Percentiles rank a stretch among this genome's conserved stretches.
Conservation (phyloP, 2,797 vertebrate species). For the Sus cebifrons region DNA sequence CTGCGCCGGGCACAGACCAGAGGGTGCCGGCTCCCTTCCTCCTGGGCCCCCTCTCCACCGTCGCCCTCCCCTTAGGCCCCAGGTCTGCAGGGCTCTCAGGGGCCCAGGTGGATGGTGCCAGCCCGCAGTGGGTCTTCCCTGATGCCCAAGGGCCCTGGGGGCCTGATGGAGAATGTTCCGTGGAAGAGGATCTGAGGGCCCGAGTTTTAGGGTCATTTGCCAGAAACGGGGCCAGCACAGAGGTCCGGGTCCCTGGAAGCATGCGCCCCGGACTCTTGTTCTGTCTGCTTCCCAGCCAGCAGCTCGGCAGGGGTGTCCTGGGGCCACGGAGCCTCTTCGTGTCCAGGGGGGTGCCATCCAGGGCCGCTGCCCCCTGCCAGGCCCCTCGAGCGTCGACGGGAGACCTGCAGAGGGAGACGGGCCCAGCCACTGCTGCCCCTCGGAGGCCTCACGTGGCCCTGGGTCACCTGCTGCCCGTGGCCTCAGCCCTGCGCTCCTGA, state of each 20-base stretch:
- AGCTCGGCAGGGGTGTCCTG: not conserved
- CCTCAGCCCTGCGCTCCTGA: not conserved
- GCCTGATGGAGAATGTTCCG: not conserved
- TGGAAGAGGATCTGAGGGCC: not conserved
- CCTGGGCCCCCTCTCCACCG: not conserved
- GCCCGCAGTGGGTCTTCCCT: not conserved
- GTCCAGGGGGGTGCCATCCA: not conserved
- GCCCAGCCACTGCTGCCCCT: too few species aligned
- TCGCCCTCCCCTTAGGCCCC: not conserved
- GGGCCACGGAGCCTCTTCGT: not conserved
- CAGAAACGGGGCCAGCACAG: not conserved
- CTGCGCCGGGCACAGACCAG: not conserved
- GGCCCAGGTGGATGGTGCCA: not conserved
- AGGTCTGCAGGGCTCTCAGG: not conserved
- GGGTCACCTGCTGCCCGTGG: too few species aligned
- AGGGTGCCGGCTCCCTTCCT: not conserved
- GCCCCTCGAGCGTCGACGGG: too few species aligned
- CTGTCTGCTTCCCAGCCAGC: not conserved
- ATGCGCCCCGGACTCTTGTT: not conserved
- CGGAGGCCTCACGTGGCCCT: too few species aligned
- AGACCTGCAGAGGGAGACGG: too few species aligned
- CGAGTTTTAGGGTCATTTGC: not conserved
- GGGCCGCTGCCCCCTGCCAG: not conserved
- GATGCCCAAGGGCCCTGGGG: not conserved
- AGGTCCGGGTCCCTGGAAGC: not conserved